Percentiles rank a stretch among this genome's conserved stretches.
Conservation (phyloP, 2,113 vertebrate species). For the Jaculus jaculus region DNA sequence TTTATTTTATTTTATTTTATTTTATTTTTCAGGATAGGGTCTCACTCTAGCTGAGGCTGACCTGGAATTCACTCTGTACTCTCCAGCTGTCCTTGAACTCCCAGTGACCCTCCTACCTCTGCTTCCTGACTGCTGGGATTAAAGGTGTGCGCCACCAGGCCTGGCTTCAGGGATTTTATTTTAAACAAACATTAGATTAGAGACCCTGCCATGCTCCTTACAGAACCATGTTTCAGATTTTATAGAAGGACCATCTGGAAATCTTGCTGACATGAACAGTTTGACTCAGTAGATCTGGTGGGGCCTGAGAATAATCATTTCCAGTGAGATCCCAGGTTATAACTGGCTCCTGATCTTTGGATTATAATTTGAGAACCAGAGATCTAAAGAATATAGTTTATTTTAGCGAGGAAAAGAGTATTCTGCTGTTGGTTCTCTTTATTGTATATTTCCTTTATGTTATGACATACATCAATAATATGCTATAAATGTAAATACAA, state of each 20-base stretch:
- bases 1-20: background rate
- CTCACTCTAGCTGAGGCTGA: too few relatives aligned
- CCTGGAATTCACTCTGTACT: too few relatives aligned
- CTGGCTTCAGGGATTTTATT: background rate
- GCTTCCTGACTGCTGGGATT: too few relatives aligned
- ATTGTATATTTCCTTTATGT: background rate
- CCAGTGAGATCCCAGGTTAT: background rate
- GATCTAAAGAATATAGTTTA: background rate
- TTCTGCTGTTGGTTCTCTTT: constrained; percentile 3
- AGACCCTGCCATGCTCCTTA: background rate
- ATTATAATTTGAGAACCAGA: background rate
- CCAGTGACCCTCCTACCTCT: too few relatives aligned
- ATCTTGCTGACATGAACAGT: background rate
- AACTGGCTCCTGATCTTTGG: background rate
- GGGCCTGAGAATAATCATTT: background rate
- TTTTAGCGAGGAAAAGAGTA: background rate
- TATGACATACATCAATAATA: background rate
- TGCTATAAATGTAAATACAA: background rate
- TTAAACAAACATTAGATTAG: background rate
- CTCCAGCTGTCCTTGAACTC: too few relatives aligned
- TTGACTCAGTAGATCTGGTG: background rate
- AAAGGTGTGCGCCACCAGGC: too few relatives aligned
- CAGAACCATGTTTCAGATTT: background rate
- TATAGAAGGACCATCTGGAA: background rate
- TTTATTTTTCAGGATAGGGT: too few relatives aligned